Evolutionary conservation across 2,888 invertebrate species (phyloP), one percentile per base, ranked within the genome.

Genomic region (Cephus sareptanus): DNA sequence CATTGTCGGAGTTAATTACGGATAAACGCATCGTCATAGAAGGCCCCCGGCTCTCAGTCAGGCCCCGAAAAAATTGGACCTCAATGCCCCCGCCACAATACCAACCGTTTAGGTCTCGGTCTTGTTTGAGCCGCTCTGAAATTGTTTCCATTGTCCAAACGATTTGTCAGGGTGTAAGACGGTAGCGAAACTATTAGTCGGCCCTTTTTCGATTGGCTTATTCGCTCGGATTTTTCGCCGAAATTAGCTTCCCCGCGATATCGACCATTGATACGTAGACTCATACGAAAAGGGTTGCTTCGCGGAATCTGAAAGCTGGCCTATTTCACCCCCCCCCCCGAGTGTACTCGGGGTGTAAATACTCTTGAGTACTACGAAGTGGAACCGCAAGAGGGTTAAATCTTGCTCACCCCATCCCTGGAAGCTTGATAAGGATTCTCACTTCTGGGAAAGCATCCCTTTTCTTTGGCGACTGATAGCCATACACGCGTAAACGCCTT

Each of bases 1-100:
- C 89, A 91, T 91, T 91, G 91, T 87, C 89, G 85, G 85, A 91
- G 90, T 91, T 91, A 91, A 91, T 91, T 91, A 91, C 88, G 86
- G 86, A 90, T 90, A 91, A 91, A 86, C 84, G 91, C 91, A 85
- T 79, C 87, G 90, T 91, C 91, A 91, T 90, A 90, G 84, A 82
- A 81, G 84, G 82, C 82, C 75, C 81, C 71, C 31, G 71, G 71
- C 71, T 71, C 34, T 71, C 71, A 31, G 34, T 31, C 75, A 77
- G 70, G 40, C 70, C 71, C 37, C 37, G 77, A 80, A 82, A 82
- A 83, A 83, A 84, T 81, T 78, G 79, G 81, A 79, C 76, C 79
- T 77, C 79, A 77, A 80, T 69, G 78, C 76, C 77, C 75, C 77
- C 76, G 76, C 78, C 80, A 88, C 89, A 89, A 90, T 90, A 85